Percentiles rank a stretch among this genome's conserved stretches.
These are phyloP conservation scores for Neopelma chrysocephalum DNA, from an alignment of 2,797 vertebrate species.

Conservation along the genomic window DNA sequence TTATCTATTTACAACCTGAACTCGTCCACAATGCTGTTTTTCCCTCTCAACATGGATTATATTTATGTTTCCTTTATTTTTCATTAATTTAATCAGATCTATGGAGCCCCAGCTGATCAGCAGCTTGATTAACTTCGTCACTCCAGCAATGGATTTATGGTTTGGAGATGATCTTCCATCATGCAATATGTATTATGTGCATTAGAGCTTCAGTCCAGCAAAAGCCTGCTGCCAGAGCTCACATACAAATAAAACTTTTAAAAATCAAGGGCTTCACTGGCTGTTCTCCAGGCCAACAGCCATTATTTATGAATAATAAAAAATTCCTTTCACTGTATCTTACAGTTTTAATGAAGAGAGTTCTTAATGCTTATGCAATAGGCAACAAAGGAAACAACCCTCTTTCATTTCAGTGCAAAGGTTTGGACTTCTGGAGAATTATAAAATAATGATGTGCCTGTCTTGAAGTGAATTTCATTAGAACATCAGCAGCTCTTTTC, in stretches of 20 bases:
- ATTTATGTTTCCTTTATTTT: conserved; percentile 16
- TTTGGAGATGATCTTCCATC: neutral
- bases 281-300: neutral
- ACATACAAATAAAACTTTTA: neutral
- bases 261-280: neutral
- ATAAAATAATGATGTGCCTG: neutral
- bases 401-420: neutral
- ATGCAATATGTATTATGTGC: neutral
- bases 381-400: neutral
- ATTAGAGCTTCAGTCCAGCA: neutral
- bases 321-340: neutral
- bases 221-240: neutral
- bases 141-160: neutral
- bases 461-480: neutral
- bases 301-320: neutral
- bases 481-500: neutral
- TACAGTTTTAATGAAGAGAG: neutral
- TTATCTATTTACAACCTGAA: neutral
- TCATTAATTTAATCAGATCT: conserved; percentile 8
- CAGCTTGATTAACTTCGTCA: neutral
- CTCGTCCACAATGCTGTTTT: neutral
- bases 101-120: neutral
- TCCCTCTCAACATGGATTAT: neutral
- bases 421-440: neutral
- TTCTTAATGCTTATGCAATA: neutral